phyloP scores from a whole-genome alignment of 2,113 vertebrate genomes.

The Centropus unirufus region DNA sequence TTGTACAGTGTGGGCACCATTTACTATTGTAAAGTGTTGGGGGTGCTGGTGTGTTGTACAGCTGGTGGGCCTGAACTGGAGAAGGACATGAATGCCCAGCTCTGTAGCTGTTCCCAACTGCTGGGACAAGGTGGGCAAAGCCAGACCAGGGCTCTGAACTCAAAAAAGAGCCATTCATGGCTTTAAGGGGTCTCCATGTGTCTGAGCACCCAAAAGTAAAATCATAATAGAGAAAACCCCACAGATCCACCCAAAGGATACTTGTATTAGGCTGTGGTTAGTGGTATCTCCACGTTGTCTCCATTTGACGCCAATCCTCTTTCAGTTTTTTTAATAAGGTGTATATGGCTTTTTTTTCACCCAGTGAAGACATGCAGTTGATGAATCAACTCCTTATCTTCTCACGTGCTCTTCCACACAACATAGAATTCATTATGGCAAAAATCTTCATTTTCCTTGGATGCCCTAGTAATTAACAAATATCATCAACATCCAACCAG shows the following conservation, averaged over 20 bases:
- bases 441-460: neutral
- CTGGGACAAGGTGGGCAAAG: neutral
- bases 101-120: neutral
- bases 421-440: neutral
- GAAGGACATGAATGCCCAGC: rapidly evolving
- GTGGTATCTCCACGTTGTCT: neutral
- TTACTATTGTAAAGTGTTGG: too few relatives aligned
- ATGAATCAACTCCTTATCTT: neutral
- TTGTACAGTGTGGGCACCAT: rapidly evolving
- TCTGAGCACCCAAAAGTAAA: neutral
- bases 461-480: neutral
- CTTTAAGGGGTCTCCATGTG: neutral
- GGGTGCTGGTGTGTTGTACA: neutral
- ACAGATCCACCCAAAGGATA: neutral
- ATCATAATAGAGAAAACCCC: neutral
- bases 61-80: neutral
- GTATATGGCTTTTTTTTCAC: neutral
- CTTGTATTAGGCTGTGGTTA: neutral
- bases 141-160: neutral
- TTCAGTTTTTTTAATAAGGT: neutral
- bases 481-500: neutral
- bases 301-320: neutral
- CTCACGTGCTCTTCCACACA: neutral
- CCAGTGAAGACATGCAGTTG: neutral
- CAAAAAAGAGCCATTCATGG: neutral